Evolutionary conservation across 2,888 invertebrate species (phyloP), one percentile per base, ranked within the genome.

Genomic region (Sphaeridia pumilis): DNA sequence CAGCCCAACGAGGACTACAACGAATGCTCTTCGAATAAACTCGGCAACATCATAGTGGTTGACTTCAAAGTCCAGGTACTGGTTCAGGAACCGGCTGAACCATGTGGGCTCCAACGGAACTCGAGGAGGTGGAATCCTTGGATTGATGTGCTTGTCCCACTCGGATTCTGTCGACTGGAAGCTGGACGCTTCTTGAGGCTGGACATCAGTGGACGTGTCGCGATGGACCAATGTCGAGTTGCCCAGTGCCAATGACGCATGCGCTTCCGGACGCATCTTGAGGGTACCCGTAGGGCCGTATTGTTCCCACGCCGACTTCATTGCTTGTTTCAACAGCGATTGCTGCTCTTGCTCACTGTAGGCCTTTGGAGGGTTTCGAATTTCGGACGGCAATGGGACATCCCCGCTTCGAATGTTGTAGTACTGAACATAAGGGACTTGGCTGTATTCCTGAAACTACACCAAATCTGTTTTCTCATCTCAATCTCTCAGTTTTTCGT

Each of bases 51-150:
- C 64, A 28, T 60, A 58, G 35, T 64, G 49, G 31, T 62, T 62
- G 28, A 64, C 58, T 53, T 64, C 62, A 50, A 62, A 62, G 38
- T 59, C 58, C 26, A 64, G 58, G 49, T 58, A 64, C 5, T 49
- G 49, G 1, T 56, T 42, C 1, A 64, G 36, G 3, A 64, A 26
- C 2, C 47, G 35, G 35, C 49, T 57, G 27, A 64, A 61, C 1
- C 55, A 22, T 2, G 54, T 52, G 7, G 64, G 64, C 24, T 57
- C 46, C 3, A 51, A 21, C 1, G 31, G 27, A 21, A 45, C 26
- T 34, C 17, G 20, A 31, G 36, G 5, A 7, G 22, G 7, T 42
- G 42, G 48, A 17, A 42, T 36, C 1, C 51, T 52, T 4, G 31
- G 25, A 4, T 34, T 47, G 4, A 59, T 52, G 22, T 47, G 49